Percentiles rank a stretch among this genome's conserved stretches.
Conservation (phyloP, 2,888 invertebrate species). For the Cyrtodaria siliqua region DNA sequence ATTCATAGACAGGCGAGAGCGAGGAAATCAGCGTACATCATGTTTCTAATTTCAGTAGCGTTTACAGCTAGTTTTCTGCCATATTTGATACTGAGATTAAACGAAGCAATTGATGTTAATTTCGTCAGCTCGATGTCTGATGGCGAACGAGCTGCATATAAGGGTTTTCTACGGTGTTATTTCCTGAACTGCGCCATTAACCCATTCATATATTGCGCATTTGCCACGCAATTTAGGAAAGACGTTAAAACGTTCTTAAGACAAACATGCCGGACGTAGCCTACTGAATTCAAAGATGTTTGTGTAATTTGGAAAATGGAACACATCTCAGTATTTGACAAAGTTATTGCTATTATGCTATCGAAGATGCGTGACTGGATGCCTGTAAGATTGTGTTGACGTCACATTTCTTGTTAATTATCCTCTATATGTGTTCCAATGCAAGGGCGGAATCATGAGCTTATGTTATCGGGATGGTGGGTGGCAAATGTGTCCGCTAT, state of each 20-base stretch:
- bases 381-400: too few relatives aligned
- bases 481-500: too few relatives aligned
- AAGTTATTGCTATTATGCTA: too few relatives aligned
- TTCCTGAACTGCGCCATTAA: conserved; percentile 72
- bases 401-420: too few relatives aligned
- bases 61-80: conserved; percentile 67
- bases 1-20: conserved; percentile 31
- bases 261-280: too few relatives aligned
- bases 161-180: conserved; percentile 65
- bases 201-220: conserved; percentile 75
- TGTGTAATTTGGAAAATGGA: too few relatives aligned
- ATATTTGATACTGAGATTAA: conserved; percentile 55
- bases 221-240: conserved; percentile 58
- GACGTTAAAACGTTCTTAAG: conserved; percentile 31
- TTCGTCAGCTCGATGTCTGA: conserved; percentile 58
- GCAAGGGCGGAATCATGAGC: too few relatives aligned
- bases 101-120: conserved; percentile 38
- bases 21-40: conserved; percentile 64
- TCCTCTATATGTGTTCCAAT: too few relatives aligned
- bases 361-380: too few relatives aligned
- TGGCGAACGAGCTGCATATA: conserved; percentile 54
- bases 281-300: too few relatives aligned
- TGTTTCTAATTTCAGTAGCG: conserved; percentile 67
- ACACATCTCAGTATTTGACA: too few relatives aligned
- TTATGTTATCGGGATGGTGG: too few relatives aligned